Evolutionary conservation across 1,140 invertebrate species (phyloP).

Genomic region (Euwallacea fornicatus): DNA sequence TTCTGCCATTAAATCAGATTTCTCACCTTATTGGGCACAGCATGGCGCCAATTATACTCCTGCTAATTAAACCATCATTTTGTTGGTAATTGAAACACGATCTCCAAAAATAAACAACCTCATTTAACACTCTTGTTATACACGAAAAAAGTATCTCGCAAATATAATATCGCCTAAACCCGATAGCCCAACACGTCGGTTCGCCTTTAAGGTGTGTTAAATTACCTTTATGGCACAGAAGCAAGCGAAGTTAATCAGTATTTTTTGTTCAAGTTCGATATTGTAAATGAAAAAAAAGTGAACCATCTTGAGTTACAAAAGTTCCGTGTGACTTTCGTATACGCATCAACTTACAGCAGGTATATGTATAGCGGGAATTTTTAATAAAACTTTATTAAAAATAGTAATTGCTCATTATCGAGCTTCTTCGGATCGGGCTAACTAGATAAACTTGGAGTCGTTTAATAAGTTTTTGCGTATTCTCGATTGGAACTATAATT

Average conservation of each 20-base stretch:
- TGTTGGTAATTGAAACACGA: not conserved
- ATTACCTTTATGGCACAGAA: constrained; percentile 1
- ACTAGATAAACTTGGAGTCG: constrained; percentile 3
- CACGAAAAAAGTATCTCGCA: constrained; percentile 3
- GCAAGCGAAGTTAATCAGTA: not conserved
- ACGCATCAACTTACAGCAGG: constrained; percentile 3
- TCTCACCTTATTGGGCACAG: not conserved
- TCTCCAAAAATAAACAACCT: not conserved
- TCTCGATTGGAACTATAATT: constrained; percentile 21
- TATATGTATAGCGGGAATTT: not conserved
- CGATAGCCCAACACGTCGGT: constrained; percentile 6
- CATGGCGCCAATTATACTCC: not conserved
- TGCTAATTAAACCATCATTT: not conserved
- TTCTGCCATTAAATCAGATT: too few relatives aligned
- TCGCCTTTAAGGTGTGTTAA: constrained; percentile 8
- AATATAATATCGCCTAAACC: not conserved
- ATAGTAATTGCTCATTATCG: constrained; percentile 20
- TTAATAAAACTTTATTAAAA: constrained; percentile 24
- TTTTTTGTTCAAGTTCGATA: not conserved
- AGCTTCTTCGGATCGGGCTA: constrained; percentile 16
- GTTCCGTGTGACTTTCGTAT: constrained; percentile 7
- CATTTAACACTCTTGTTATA: not conserved
- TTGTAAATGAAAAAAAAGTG: not conserved
- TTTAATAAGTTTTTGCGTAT: constrained; percentile 11
- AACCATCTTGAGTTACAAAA: constrained; percentile 6